phyloP scores from a whole-genome alignment of 2,888 invertebrate species.

The Gymnosoma rotundatum region DNA sequence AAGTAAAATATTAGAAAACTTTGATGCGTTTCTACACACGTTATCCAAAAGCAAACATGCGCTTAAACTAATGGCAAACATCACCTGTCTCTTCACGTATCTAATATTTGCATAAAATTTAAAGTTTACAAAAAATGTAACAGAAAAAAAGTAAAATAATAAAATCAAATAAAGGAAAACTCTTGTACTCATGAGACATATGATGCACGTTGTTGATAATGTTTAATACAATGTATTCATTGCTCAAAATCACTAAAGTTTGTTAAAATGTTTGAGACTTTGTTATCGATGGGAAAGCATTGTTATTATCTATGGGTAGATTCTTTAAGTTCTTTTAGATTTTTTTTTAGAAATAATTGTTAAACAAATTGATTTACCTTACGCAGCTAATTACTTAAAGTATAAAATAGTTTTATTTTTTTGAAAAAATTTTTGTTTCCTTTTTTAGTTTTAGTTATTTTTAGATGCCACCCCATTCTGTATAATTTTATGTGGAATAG shows the following conservation, averaged over 20 bases:
- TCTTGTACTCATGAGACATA: slow-evolving; percentile 16
- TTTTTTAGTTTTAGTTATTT: too few species aligned
- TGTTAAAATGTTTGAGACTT: neutral
- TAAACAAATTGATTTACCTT: too few species aligned
- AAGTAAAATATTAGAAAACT: slow-evolving; percentile 53
- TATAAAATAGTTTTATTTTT: too few species aligned
- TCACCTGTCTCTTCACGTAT: slow-evolving; percentile 49
- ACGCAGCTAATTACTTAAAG: too few species aligned
- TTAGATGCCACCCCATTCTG: too few species aligned
- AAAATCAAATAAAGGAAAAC: slow-evolving; percentile 19
- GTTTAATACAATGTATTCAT: slow-evolving; percentile 8
- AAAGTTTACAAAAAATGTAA: slow-evolving; percentile 29
- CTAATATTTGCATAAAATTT: slow-evolving; percentile 53
- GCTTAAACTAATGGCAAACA: slow-evolving; percentile 52
- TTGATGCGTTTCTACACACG: slow-evolving; percentile 38
- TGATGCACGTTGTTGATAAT: slow-evolving; percentile 3
- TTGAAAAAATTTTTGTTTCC: too few species aligned
- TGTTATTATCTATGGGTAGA: neutral
- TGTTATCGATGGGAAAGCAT: neutral
- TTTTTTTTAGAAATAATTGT: too few species aligned
- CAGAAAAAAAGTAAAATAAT: slow-evolving; percentile 15
- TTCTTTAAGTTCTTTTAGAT: too few species aligned
- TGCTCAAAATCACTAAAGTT: too few species aligned
- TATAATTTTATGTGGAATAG: too few species aligned
- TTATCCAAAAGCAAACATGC: slow-evolving; percentile 56